Evolutionary conservation across 2,797 vertebrate species (phyloP), one percentile per base, ranked within the genome.

Genomic region (Eremophila alpestris): DNA sequence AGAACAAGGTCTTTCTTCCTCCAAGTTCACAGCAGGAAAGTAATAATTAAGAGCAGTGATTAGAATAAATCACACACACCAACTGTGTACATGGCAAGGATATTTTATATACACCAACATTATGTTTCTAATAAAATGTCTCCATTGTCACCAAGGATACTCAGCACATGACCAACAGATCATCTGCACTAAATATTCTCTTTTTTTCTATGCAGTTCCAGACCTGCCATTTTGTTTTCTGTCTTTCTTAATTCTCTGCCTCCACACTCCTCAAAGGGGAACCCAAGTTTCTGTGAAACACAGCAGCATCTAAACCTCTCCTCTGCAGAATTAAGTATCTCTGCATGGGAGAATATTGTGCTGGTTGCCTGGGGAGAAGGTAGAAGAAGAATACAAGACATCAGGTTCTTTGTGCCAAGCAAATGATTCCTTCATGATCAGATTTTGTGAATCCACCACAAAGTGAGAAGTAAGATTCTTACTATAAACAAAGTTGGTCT

Each of bases 401-500:
- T 32, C 16, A 67, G 5, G 43, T 34, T 71, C 48, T 88, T 49
- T 34, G 46, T 49, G 82, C 69, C 85, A 36, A 55, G 79, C 40
- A 81, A 41, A 60, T 20, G 11, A 54, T 51, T 77, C 80, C 30
- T 70, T 85, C 46, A 40, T 10, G 29, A 40, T 64, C 62, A 36
- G 29, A 75, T 52, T 91, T 86, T 49, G 64, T 1, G 0, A 45
- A 46, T 77, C n/a, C 55, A 55, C 62, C 59, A 90, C 80, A 69
- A 86, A 94, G 27, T 10, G 46, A 88, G 80, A 96, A 90, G 49
- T 74, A 94, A 76, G 59, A 40, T 82, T 90, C 32, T 45, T 55
- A 41, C 2, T 71, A 58, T 16, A 77, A 88, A 78, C 36, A 27
- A 77, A 78, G 26, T 15, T 5, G 3, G 34, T 43, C 30, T 69